These are phyloP conservation scores for Discoglossus pictus DNA, from an alignment of 2,797 vertebrate species.

Conservation along the genomic window DNA sequence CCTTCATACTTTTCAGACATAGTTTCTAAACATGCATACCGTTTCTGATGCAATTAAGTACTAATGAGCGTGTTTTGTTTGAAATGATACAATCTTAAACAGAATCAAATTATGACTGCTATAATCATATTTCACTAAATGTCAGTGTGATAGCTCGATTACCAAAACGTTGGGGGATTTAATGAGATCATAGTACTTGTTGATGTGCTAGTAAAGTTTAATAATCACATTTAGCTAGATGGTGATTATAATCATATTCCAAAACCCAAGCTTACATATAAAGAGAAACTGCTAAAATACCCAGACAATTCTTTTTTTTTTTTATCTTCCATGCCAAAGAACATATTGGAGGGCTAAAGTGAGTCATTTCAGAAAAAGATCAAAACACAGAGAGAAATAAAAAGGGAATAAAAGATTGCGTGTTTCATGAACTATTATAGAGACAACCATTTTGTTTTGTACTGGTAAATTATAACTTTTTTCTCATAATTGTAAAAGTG, in stretches of 20 bases:
- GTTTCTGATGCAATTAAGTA: slow-evolving; percentile 66
- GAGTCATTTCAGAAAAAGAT: slow-evolving; percentile 29
- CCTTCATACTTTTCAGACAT: slow-evolving; percentile 64
- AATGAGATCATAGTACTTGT: slow-evolving; percentile 55
- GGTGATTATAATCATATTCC: slow-evolving; percentile 37
- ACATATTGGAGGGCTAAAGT: slow-evolving; percentile 32
- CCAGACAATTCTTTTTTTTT: slow-evolving; percentile 37
- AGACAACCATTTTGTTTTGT: slow-evolving; percentile 50
- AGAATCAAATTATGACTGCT: slow-evolving; percentile 59
- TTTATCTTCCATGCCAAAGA: slow-evolving; percentile 36
- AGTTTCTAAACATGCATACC: slow-evolving; percentile 64
- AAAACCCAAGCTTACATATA: slow-evolving; percentile 33
- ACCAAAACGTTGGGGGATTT: slow-evolving; percentile 53
- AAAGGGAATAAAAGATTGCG: not conserved
- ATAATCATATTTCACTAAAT: slow-evolving; percentile 62
- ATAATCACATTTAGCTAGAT: slow-evolving; percentile 32
- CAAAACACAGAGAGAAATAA: slow-evolving; percentile 18
- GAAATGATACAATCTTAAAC: slow-evolving; percentile 61
- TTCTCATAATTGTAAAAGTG: too few relatives aligned
- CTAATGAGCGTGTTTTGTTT: slow-evolving; percentile 66
- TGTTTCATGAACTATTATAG: slow-evolving; percentile 10
- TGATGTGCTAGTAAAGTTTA: slow-evolving; percentile 53
- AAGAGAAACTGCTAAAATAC: slow-evolving; percentile 34
- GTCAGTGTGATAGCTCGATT: slow-evolving; percentile 57
- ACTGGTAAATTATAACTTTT: too few relatives aligned